phyloP scores from a whole-genome alignment of 1,140 invertebrate genomes.

The Sitobion miscanthi region DNA sequence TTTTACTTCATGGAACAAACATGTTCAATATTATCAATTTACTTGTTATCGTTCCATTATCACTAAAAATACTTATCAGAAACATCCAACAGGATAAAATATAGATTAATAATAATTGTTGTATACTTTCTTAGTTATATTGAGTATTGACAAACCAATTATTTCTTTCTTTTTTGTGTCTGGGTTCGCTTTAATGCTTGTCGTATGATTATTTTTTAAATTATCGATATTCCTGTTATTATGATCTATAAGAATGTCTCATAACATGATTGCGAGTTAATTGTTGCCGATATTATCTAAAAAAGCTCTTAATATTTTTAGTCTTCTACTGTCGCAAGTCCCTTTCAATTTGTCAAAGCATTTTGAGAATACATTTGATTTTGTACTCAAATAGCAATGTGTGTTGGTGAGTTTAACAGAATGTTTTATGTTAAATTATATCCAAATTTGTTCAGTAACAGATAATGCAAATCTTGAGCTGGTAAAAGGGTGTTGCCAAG shows the following conservation, averaged over 20 bases:
- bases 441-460: not conserved
- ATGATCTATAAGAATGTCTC: not conserved
- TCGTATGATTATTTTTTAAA: not conserved
- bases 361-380: not conserved
- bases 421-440: not conserved
- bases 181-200: not conserved
- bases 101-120: not conserved
- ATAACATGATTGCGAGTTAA: not conserved
- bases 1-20: not conserved
- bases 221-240: no score
- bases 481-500: not conserved
- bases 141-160: not conserved
- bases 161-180: not conserved
- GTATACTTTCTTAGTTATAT: not conserved
- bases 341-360: not conserved
- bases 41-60: not conserved
- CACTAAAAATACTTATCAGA: not conserved
- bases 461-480: not conserved
- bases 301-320: not conserved
- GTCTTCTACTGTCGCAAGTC: not conserved
- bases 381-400: not conserved
- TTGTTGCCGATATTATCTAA: not conserved
- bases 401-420: conserved; percentile 14
- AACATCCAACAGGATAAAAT: not conserved
- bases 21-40: not conserved